Percentiles rank a stretch among this genome's conserved stretches.
These are phyloP conservation scores for Cephalopterus ornatus DNA, from an alignment of 2,113 vertebrate species.

Conservation along the genomic window DNA sequence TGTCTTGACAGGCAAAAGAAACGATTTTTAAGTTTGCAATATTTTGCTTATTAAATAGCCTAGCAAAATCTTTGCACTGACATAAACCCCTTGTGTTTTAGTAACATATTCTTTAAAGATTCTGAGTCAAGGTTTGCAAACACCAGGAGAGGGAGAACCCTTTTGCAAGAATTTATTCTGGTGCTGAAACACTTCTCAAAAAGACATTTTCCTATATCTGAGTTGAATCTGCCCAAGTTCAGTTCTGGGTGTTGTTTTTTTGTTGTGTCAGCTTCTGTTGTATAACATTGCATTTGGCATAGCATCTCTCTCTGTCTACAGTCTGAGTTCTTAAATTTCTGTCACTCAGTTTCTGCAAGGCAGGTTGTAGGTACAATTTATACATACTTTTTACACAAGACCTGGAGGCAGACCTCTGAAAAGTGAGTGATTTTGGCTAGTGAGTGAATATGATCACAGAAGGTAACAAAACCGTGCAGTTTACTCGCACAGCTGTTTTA, in stretches of 20 bases:
- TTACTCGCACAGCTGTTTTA: neutral
- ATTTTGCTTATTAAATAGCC: neutral
- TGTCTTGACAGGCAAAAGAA: neutral
- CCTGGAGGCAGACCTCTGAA: neutral
- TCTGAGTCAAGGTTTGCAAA: accelerated
- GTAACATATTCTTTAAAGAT: neutral
- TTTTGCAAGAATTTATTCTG: neutral
- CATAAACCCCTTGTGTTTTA: neutral
- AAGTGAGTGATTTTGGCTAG: neutral
- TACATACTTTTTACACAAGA: neutral
- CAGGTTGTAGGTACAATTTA: neutral
- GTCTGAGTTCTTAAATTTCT: neutral
- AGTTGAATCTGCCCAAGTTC: neutral
- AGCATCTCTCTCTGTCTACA: neutral
- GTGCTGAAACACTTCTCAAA: neutral
- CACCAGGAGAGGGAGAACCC: neutral
- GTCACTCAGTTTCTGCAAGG: neutral
- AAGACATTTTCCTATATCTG: neutral
- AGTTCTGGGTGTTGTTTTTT: neutral
- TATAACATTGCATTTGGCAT: neutral
- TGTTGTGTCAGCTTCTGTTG: neutral
- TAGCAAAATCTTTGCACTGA: neutral
- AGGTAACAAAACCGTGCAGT: neutral
- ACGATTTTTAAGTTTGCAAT: neutral
- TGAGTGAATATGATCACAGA: neutral